Base-by-base conservation (phyloP, 2,797 vertebrate genomes). In the Melanotaenia boesemani region DNA sequence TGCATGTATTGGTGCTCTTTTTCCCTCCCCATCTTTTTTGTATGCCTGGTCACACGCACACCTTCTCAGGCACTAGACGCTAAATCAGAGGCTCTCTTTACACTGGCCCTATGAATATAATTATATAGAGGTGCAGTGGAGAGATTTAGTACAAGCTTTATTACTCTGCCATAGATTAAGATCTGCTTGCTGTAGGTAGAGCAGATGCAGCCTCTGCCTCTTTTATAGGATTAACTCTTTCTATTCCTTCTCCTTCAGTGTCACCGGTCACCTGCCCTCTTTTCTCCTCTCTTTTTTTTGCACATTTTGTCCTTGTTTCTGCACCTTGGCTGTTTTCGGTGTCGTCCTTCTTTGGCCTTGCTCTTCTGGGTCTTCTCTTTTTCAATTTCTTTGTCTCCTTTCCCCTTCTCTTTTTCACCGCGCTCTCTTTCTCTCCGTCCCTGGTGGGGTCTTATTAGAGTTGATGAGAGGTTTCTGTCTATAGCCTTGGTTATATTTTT, bases 401-500 rank as follows among this genome's bases (percentile, higher is more conserved):
- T 41, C 37, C 55, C 62, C 16, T 57, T 54, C 59, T 61, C 39
- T 28, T 44, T 20, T 60, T 20, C 28, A 46, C 46, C 10, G 22
- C 64, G 54, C 67, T 60, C 67, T 66, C 67, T 55, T 59, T 68
- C 62, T 77, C 67, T 65, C 60, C 41, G 75, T 93, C 90, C 91
- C 91, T 83, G 41, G 80, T 88, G 89, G 86, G 85, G 88, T 86
- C 83, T 78, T 91, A 89, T 90, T 88, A 87, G 88, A 92, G 88
- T 73, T 90, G 91, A 89, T 89, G 87, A 90, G 86, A 87, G 88
- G 79, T 87, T 91, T 92, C 89, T 88, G 81, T 89, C 80, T 90
- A 82, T 89, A 88, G 87, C 84, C 76, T 72, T 60, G 81, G 79
- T 84, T 92, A 86, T 94, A 94, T 95, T 93, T 93, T 93, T 93